Percentiles rank a stretch among this genome's conserved stretches.
phyloP scores from a whole-genome alignment of 2,113 vertebrate species.

The Charina bottae region DNA sequence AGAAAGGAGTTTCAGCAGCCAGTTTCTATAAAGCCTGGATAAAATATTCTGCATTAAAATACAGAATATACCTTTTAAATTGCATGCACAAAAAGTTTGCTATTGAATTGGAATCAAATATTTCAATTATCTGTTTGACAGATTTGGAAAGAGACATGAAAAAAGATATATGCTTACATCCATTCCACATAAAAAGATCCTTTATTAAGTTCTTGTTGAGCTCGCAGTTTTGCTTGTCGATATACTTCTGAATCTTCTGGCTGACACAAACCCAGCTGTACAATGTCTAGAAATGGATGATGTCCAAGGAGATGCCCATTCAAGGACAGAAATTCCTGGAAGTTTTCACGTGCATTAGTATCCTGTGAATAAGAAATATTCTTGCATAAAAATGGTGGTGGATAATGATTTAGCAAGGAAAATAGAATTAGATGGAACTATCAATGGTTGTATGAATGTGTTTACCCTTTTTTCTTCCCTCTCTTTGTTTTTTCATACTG shows the following conservation, averaged over 20 bases:
- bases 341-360: slow-evolving; percentile 84
- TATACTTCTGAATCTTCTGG: slow-evolving; percentile 87
- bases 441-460: neutral
- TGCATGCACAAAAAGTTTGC: neutral
- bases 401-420: neutral
- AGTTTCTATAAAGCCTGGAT: neutral
- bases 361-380: slow-evolving; percentile 75
- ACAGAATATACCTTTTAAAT: neutral
- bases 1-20: neutral
- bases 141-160: neutral
- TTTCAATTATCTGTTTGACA: neutral
- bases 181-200: slow-evolving; percentile 89
- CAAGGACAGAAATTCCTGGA: slow-evolving; percentile 95
- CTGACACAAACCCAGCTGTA: slow-evolving; percentile 92
- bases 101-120: neutral
- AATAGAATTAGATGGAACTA: neutral
- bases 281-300: slow-evolving; percentile 89
- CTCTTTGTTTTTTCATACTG: neutral
- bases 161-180: slow-evolving; percentile 80
- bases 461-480: neutral
- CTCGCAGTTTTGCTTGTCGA: slow-evolving; percentile 83
- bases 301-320: slow-evolving; percentile 93
- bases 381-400: slow-evolving; percentile 29
- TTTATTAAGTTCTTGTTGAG: slow-evolving; percentile 72
- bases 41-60: neutral